Evolutionary conservation across 2,797 vertebrate genomes (phyloP).

Genomic region (Lacerta agilis): DNA sequence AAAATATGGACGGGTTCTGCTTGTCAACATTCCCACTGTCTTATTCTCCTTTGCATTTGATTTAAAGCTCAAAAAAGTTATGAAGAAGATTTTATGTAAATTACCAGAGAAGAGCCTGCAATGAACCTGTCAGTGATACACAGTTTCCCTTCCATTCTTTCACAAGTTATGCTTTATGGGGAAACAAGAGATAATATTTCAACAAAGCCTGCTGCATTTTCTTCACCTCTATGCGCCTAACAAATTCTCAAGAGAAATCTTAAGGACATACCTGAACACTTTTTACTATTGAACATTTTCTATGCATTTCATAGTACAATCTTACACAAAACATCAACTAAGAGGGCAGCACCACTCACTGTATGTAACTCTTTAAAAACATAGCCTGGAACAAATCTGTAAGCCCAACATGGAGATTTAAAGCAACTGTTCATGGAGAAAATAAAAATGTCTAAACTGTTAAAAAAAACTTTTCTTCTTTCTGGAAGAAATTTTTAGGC

Average conservation of each 20-base stretch:
- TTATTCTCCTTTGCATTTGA: background rate
- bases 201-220: background rate
- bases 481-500: background rate
- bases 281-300: background rate
- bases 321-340: constrained; percentile 27
- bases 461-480: background rate
- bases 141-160: background rate
- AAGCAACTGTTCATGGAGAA: background rate
- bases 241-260: background rate
- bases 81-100: constrained; percentile 18
- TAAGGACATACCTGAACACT: constrained; percentile 6
- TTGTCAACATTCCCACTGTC: background rate
- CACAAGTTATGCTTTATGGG: constrained; percentile 30
- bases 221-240: background rate
- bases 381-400: background rate
- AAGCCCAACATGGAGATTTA: background rate
- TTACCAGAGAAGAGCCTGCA: background rate
- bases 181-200: constrained; percentile 40
- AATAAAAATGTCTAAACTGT: background rate
- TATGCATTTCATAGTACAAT: constrained; percentile 21
- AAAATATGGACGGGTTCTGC: background rate
- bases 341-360: background rate
- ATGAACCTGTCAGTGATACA: background rate
- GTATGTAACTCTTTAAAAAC: background rate
- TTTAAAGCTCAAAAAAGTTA: constrained; percentile 8